Evolutionary conservation across 1,140 invertebrate genomes (phyloP), one percentile per base, ranked within the genome.

Genomic region (fruit fly (Drosophila melanogaster)): DNA sequence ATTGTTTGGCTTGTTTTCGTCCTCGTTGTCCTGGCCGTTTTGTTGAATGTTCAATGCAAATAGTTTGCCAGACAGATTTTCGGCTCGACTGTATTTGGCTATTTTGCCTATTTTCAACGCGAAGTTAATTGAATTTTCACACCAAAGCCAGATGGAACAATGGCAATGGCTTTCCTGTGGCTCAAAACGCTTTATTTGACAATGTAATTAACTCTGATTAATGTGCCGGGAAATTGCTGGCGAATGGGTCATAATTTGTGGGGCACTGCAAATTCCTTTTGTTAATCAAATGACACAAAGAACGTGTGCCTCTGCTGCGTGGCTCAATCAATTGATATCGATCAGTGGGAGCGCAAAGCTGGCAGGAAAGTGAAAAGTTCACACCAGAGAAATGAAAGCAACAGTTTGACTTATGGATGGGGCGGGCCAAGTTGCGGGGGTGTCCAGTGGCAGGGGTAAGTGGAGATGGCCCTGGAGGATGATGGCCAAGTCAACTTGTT

Each of bases 81-180:
- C 11, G 41, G 11, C 57, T 47, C 55, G 15, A 37, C 3, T 7
- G 19, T 51, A 58, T 61, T 72, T 30, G 8, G 7, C 30, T 26
- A 26, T 26, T 79, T 50, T 53, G 57, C 77, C 64, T 71, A 77
- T 67, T 81, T 81, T 67, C 46, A 51, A 51, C 61, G 71, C 73
- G 65, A 75, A 87, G 78, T 79, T 86, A 86, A 86, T 86, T 86
- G 78, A 87, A 86, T 81, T 86, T 81, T 86, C 83, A 86, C 67
- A 57, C 81, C 66, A 56, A 76, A 67, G 40, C 17, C 50, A 30
- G 22, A 37, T 10, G 24, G 22, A 81, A 61, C 65, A 77, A 58
- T 77, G 47, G 43, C 54, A 41, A 50, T 22, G n/a, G 22, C 11
- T n/a, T 35, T 51, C 22, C 46, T 11, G 37, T 46, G 60, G 47